A percentile compares a stretch with the other conserved stretches of the same genome.
phyloP scores from a whole-genome alignment of 37 sponge, comb jelly and placozoan species.

The Theonella swinhoei region DNA sequence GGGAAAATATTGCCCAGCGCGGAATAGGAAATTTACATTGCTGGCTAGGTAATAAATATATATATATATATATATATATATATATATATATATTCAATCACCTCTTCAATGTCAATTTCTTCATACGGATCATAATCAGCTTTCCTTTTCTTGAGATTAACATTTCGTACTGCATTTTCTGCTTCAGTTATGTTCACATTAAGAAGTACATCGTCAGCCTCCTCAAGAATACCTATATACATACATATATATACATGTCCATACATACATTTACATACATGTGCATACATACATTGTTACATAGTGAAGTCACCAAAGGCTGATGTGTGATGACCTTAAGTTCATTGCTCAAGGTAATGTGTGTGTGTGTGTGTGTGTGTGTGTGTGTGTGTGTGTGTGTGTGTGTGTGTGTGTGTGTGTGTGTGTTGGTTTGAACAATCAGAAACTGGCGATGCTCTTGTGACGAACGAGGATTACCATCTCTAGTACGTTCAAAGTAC shows the following conservation, averaged over 20 bases:
- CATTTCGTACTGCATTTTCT: conserved; percentile 75
- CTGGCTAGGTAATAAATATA: not conserved
- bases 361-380: conserved; percentile 8
- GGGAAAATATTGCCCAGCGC: too few relatives aligned
- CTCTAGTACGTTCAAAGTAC: conserved; percentile 1
- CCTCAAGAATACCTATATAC: conserved; percentile 74
- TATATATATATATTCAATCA: conserved; percentile 25
- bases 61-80: conserved; percentile 12
- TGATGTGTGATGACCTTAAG: too few relatives aligned
- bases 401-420: not conserved
- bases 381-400: not conserved
- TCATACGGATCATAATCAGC: conserved; percentile 82
- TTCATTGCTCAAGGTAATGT: not conserved
- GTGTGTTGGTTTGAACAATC: not conserved
- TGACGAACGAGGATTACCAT: conserved; percentile 12
- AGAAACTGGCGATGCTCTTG: conserved; percentile 19
- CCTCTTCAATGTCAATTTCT: conserved; percentile 75
- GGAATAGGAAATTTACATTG: too few relatives aligned
- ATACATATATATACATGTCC: not conserved
- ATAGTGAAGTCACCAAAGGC: too few relatives aligned
- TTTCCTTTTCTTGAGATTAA: conserved; percentile 68
- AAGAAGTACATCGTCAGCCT: conserved; percentile 74
- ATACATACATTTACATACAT: not conserved
- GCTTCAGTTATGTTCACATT: conserved; percentile 87
- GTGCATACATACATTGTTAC: too few relatives aligned